Evolutionary conservation across 2,888 invertebrate species (phyloP), one percentile per base, ranked within the genome.

Genomic region (Hyalella azteca): DNA sequence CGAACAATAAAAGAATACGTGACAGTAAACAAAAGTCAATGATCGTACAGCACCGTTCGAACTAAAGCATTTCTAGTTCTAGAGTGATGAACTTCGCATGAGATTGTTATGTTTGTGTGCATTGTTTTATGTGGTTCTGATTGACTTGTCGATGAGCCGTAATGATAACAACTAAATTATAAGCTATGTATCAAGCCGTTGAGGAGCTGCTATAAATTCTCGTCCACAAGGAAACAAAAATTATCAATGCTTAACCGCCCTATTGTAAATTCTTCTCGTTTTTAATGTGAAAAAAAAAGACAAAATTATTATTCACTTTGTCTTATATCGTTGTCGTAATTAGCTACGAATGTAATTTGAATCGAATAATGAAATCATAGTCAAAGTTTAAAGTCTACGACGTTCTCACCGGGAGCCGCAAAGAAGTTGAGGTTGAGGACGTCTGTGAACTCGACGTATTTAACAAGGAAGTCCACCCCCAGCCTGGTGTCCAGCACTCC

Each of bases 341-440:
- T 15, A 15, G 45, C 45, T 45, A 2, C 13, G 13, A 19, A 19
- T 15, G 13, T 19, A 2, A 11, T 19, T 15, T 45, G 3, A 11
- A 45, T 15, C 45, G 11, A 7, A 7, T 7, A 50, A 19, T 22
- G n/a, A 50, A 50, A 50, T 7, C 50, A 3, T 22, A 50, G 22
- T 50, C 19, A 2, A 19, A 22, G 26, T 9, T 2, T 22, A 29
- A 54, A 3, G 54, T 19, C 2, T 9, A 54, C 15, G n/a, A 19
- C 19, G 1, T 9, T n/a, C 66, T 66, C n/a, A 66, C 66, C 66
- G 2, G 36, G 32, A 19, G 66, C 15, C 9, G 66, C 32, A 36
- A 66, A 66, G 36, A 36, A 66, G 39, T 66, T 66, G 66, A 36
- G 36, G 36, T n/a, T 66, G 66, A 19, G 19, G n/a, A 66, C 66